A percentile compares a stretch with the other conserved stretches of the same genome.
Evolutionary conservation across 2,888 invertebrate species (phyloP).

Genomic region (Nymphalis polychloros): DNA sequence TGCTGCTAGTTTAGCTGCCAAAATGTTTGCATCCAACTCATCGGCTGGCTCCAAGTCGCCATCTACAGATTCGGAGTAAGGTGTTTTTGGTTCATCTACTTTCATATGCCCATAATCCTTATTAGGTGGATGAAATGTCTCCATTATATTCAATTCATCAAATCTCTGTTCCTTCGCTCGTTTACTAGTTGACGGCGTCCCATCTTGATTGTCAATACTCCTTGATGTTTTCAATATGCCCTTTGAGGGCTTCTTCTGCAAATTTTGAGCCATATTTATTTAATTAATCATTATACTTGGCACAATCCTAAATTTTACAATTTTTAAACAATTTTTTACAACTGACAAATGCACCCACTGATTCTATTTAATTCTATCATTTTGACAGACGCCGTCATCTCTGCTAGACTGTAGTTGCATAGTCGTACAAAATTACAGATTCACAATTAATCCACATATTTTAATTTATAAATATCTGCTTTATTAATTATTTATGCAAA

Average conservation of each 20-base stretch:
- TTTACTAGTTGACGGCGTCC: slow-evolving; percentile 71
- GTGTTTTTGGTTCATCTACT: slow-evolving; percentile 97
- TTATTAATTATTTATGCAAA: too few relatives aligned
- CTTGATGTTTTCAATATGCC: slow-evolving; percentile 96
- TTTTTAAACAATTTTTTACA: slow-evolving; percentile 27
- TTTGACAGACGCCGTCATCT: slow-evolving; percentile 18
- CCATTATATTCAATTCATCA: slow-evolving; percentile 99
- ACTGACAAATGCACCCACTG: slow-evolving; percentile 29
- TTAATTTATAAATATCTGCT: background rate
- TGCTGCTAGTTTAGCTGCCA: slow-evolving; percentile 87
- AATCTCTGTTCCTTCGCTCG: slow-evolving; percentile 88
- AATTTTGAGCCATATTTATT: slow-evolving; percentile 86
- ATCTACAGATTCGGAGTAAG: slow-evolving; percentile 85
- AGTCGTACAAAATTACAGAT: background rate
- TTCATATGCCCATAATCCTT: slow-evolving; percentile 99
- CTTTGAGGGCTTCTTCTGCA: slow-evolving; percentile 91
- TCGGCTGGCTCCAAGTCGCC: slow-evolving; percentile 82
- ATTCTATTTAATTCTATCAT: slow-evolving; percentile 15
- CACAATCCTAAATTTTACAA: slow-evolving; percentile 22
- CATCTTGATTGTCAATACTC: slow-evolving; percentile 89
- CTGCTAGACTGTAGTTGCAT: background rate
- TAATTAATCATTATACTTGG: slow-evolving; percentile 53
- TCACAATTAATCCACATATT: background rate
- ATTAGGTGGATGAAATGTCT: slow-evolving; percentile 97
- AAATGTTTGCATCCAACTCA: slow-evolving; percentile 85